Percentiles rank a stretch among this genome's conserved stretches.
Conservation (phyloP, 2,113 vertebrate species). For the Hippocampus barbouri region DNA sequence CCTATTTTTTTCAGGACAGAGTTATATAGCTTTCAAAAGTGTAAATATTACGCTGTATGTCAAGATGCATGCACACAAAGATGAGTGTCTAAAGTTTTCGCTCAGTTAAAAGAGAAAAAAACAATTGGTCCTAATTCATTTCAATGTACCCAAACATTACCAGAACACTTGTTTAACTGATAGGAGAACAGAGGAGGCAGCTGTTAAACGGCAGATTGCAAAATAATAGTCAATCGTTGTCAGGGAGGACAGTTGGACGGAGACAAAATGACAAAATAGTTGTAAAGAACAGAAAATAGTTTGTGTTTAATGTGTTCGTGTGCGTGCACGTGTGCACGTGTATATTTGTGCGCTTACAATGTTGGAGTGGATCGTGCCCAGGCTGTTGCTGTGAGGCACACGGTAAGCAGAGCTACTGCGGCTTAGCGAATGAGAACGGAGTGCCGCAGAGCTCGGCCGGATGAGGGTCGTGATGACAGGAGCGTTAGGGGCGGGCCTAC, state of each 20-base stretch:
- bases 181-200: conserved; percentile 45
- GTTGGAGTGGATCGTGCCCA: conserved; percentile 74
- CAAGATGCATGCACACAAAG: neutral
- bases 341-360: conserved; percentile 73
- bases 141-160: conserved; percentile 26
- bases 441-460: conserved; percentile 71
- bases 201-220: conserved; percentile 52
- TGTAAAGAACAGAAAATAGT: neutral
- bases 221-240: conserved; percentile 42
- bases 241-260: conserved; percentile 22
- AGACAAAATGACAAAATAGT: conserved; percentile 17
- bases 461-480: conserved; percentile 73
- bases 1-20: neutral
- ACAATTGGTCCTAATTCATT: conserved; percentile 13
- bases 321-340: neutral
- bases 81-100: conserved; percentile 10
- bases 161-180: conserved; percentile 13
- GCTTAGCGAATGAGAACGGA: conserved; percentile 88
- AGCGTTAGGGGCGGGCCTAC: conserved; percentile 70
- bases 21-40: conserved; percentile 4
- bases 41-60: neutral
- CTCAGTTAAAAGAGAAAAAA: neutral
- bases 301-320: neutral
- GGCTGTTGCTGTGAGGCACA: conserved; percentile 75
- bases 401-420: conserved; percentile 78